These are phyloP conservation scores for Aricia artaxerxes DNA, from an alignment of 2,888 invertebrate species.

Conservation along the genomic window DNA sequence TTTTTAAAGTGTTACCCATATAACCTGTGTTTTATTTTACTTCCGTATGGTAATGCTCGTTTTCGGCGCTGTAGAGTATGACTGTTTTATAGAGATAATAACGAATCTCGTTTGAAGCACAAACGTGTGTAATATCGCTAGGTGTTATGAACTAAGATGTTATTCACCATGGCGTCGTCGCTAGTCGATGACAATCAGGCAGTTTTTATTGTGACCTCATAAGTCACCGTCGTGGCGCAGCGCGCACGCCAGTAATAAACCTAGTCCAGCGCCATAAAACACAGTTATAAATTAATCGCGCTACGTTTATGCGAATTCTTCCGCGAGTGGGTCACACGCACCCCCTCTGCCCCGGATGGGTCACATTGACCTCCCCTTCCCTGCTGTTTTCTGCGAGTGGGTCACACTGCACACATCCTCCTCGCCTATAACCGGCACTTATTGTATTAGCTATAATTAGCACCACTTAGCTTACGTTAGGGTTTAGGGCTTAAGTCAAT, in stretches of 20 bases:
- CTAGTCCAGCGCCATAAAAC: background rate
- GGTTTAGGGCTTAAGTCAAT: no score
- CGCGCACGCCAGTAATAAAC: conserved; percentile 1
- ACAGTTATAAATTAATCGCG: conserved; percentile 2
- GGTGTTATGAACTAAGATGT: background rate
- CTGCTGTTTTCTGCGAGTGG: background rate
- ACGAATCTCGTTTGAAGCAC: background rate
- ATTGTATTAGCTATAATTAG: background rate
- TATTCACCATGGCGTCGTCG: background rate
- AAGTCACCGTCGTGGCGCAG: background rate
- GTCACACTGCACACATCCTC: background rate
- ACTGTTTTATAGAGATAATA: background rate
- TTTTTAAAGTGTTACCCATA: no score
- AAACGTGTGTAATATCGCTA: background rate
- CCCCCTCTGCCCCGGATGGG: background rate
- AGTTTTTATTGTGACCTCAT: background rate
- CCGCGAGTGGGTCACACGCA: conserved; percentile 11
- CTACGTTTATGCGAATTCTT: conserved; percentile 21
- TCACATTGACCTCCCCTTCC: background rate
- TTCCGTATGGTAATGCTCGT: no score
- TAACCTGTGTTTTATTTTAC: no score
- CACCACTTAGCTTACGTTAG: background rate
- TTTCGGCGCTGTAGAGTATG: no score
- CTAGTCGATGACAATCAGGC: background rate
- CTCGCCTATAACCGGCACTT: background rate